Evolutionary conservation across 2,797 vertebrate genomes (phyloP), one percentile per base, ranked within the genome.

Genomic region (Sebastes goodei): DNA sequence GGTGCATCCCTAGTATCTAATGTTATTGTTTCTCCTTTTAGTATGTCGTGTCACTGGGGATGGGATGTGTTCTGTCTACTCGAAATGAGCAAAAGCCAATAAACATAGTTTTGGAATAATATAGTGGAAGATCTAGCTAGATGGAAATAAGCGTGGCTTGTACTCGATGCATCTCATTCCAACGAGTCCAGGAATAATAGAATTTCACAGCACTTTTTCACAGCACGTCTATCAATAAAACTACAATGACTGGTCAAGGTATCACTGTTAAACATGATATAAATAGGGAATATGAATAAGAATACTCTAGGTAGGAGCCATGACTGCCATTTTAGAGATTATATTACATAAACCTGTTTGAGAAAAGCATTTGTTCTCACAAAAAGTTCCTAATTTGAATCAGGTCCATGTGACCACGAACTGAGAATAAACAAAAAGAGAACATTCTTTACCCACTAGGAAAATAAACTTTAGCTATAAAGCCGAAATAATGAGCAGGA

Each of bases 391-490:
- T 3, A 38, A n/a, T 52, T 7, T 57, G 49, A 17, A 70, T 49
- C 4, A 15, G 20, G 14, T 21, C 17, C 23, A 30, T 38, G 30
- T 59, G 64, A 32, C 21, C 8, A 59, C 25, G 25, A 10, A 64
- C 20, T 27, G 46, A 46, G 27, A 25, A 14, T 56, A 55, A 65
- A 56, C 66, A 82, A 23, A 53, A 66, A 55, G 8, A 38, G 29
- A 25, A 60, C 20, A 73, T 55, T 56, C 27, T 56, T 74, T 55
- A 4, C 10, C 12, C 29, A 32, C 11, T 0, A 6, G 4, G 15
- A 69, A 49, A 33, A 66, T 53, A 14, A 38, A 67, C 25, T 70
- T 62, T 20, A 32, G 46, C 60, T 71, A 10, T 83, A 53, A 81
- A 78, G 29, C 7, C 60, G 10, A 57, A 83, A 75, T 14, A 27